Percentiles rank a stretch among this genome's conserved stretches.
Evolutionary conservation across 1,140 invertebrate genomes (phyloP).

Genomic region (Lerema accius): DNA sequence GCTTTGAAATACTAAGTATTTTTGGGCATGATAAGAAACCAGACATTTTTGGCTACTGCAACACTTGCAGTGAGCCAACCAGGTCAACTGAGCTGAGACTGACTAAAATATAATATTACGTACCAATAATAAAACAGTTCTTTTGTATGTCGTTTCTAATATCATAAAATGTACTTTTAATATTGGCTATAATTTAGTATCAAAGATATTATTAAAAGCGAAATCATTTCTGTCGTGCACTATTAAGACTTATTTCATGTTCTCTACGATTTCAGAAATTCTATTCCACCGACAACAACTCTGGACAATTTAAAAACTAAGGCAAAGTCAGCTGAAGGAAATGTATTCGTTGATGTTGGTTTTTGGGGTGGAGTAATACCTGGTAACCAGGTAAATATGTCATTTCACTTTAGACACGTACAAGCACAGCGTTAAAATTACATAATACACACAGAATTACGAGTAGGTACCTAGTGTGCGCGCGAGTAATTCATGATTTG

Average conservation of each 20-base stretch:
- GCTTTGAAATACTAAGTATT: background rate
- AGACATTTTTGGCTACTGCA: conserved; percentile 15
- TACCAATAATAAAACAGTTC: too few species aligned
- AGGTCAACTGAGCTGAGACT: too few species aligned
- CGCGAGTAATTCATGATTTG: background rate
- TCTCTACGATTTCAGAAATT: conserved; percentile 83
- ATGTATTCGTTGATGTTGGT: conserved; percentile 87
- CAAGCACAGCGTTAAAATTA: too few species aligned
- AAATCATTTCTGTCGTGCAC: background rate
- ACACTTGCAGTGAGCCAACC: conserved; percentile 13
- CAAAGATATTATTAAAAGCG: too few species aligned
- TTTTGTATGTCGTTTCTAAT: too few species aligned
- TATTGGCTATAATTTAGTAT: too few species aligned
- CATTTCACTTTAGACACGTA: too few species aligned
- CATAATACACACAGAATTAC: too few species aligned
- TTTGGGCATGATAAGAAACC: background rate
- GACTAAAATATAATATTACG: too few species aligned
- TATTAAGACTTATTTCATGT: background rate
- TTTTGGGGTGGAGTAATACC: conserved; percentile 90
- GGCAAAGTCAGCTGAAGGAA: conserved; percentile 82
- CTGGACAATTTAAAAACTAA: conserved; percentile 85
- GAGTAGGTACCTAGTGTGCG: too few species aligned
- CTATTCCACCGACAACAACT: conserved; percentile 87
- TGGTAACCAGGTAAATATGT: conserved; percentile 82
- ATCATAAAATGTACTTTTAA: too few species aligned